These are phyloP conservation scores for Pherbina coryleti DNA, from an alignment of 2,888 invertebrate species.

Conservation along the genomic window DNA sequence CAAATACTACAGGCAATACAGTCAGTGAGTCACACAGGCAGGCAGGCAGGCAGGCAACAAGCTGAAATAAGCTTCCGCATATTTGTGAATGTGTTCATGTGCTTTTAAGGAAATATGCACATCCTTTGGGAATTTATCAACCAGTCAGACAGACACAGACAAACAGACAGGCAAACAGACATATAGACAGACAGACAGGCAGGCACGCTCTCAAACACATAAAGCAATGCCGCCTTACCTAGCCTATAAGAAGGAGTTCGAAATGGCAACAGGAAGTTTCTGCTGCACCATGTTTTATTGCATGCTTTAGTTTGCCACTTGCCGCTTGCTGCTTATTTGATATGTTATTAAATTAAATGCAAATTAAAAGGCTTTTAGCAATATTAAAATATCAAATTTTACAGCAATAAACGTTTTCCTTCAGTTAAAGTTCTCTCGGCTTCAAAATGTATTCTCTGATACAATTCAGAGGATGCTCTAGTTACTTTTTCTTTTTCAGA, in stretches of 20 bases:
- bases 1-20: background rate
- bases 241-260: background rate
- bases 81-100: background rate
- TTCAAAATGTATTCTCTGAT: too few relatives aligned
- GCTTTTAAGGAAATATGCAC: background rate
- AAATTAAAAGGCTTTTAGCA: conserved; percentile 63
- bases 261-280: background rate
- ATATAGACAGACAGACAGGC: background rate
- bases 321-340: background rate
- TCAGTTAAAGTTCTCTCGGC: background rate
- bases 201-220: background rate
- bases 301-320: background rate
- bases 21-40: background rate
- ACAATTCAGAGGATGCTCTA: too few relatives aligned
- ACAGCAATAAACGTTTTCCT: background rate
- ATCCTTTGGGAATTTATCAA: conserved; percentile 14
- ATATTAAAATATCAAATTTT: conserved; percentile 50
- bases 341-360: conserved; percentile 60
- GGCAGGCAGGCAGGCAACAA: background rate
- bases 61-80: background rate
- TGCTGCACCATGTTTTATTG: background rate
- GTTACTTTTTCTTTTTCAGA: too few relatives aligned
- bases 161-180: too few relatives aligned
- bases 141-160: background rate
- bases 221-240: background rate